Conservation (phyloP, 2,797 vertebrate species). For the Gymnodraco acuticeps region DNA sequence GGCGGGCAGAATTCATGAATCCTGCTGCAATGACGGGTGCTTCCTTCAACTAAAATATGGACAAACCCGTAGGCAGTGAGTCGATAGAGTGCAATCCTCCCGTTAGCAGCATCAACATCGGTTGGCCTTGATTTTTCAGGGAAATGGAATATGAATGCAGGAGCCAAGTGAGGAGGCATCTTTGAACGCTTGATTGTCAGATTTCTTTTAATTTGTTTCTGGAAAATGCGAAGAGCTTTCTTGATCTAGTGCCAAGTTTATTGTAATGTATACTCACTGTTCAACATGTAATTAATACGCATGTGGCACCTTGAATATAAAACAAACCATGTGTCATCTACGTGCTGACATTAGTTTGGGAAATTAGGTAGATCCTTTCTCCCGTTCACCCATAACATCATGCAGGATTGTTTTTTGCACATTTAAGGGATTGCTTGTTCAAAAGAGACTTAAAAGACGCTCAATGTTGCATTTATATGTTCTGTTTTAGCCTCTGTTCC, state of each 20-base stretch:
- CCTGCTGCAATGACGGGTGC: neutral
- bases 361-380: too few relatives aligned
- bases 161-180: conserved; percentile 21
- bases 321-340: too few relatives aligned
- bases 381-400: too few relatives aligned
- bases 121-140: conserved; percentile 13
- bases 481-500: neutral
- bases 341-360: too few relatives aligned
- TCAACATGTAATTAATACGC: too few relatives aligned
- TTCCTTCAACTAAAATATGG: conserved; percentile 3
- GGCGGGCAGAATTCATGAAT: neutral
- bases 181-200: conserved; percentile 20
- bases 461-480: neutral
- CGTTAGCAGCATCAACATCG: neutral
- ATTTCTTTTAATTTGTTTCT: neutral
- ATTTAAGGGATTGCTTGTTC: too few relatives aligned
- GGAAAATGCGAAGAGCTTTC: too few relatives aligned
- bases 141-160: conserved; percentile 16
- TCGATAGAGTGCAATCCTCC: conserved; percentile 2
- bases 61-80: neutral
- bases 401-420: too few relatives aligned
- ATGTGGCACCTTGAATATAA: too few relatives aligned
- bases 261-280: too few relatives aligned
- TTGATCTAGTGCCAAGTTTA: too few relatives aligned
- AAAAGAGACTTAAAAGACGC: neutral